Percentiles rank a stretch among this genome's conserved stretches.
Evolutionary conservation across 1,140 invertebrate genomes (phyloP).

Genomic region (Solenopsis fugax): DNA sequence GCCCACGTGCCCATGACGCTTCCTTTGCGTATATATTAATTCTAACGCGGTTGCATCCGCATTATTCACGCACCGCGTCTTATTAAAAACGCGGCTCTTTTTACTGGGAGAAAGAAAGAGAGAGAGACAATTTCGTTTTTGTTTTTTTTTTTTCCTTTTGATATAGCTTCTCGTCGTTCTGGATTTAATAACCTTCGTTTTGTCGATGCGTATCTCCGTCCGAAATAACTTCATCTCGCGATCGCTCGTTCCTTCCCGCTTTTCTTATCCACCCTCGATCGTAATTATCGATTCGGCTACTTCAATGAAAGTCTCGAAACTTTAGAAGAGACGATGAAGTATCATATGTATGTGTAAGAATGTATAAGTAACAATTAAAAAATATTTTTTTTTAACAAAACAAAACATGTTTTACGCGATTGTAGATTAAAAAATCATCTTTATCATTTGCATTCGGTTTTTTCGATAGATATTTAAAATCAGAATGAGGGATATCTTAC

Average conservation of each 20-base stretch:
- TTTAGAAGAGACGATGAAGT: background rate
- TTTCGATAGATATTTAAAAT: background rate
- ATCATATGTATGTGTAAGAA: background rate
- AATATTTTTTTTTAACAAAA: background rate
- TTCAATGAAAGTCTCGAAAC: background rate
- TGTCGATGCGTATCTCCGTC: conserved; percentile 36
- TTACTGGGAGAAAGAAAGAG: background rate
- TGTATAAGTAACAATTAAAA: background rate
- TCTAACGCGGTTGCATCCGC: conserved; percentile 41
- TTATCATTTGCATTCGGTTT: no score
- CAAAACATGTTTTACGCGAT: background rate
- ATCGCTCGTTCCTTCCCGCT: background rate
- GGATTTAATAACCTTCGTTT: conserved; percentile 60
- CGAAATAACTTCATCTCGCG: conserved; percentile 35
- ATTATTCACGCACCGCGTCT: conserved; percentile 25
- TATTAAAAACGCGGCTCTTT: conserved; percentile 42
- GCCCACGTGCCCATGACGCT: conserved; percentile 75
- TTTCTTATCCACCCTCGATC: conserved; percentile 1
- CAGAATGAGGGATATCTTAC: background rate
- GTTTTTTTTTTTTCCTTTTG: conserved; percentile 35
- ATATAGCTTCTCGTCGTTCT: background rate
- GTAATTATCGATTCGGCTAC: conserved; percentile 38
- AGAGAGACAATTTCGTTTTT: background rate
- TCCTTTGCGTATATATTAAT: conserved; percentile 73
- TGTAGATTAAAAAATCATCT: background rate